phyloP scores from a whole-genome alignment of 2,888 invertebrate genomes.

The Noctua janthina region DNA sequence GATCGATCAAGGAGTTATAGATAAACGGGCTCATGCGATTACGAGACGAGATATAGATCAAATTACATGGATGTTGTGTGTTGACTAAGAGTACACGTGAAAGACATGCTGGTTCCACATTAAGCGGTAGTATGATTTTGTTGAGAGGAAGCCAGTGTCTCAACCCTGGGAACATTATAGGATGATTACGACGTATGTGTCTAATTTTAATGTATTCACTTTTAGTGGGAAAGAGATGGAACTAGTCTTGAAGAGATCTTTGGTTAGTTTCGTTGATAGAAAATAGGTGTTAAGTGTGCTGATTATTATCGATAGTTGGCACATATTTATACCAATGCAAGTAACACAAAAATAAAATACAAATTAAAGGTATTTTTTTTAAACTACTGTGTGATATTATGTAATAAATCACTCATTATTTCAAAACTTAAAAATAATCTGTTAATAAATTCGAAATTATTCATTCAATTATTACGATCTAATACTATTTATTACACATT shows the following conservation, averaged over 20 bases:
- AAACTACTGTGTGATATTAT: not conserved
- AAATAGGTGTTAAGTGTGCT: not conserved
- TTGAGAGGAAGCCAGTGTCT: not conserved
- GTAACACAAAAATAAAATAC: not conserved
- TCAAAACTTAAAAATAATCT: not conserved
- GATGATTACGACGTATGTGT: not conserved
- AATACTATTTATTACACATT: not conserved
- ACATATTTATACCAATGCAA: not conserved
- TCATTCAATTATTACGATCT: not conserved
- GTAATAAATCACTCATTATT: not conserved
- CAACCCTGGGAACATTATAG: not conserved
- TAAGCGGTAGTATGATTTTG: not conserved
- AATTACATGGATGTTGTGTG: constrained; percentile 80
- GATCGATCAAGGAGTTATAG: constrained; percentile 87
- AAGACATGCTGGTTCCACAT: constrained; percentile 14
- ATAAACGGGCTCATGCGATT: constrained; percentile 80
- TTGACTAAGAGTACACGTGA: constrained; percentile 68
- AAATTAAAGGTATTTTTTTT: not conserved
- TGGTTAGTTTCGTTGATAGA: not conserved
- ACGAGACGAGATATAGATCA: constrained; percentile 79
- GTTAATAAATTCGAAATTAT: not conserved
- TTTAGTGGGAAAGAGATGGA: not conserved
- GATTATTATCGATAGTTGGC: not conserved
- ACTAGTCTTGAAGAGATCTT: not conserved
- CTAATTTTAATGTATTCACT: not conserved